Evolutionary conservation across 2,797 vertebrate species (phyloP), one percentile per base, ranked within the genome.

Genomic region (Botia kubotai): DNA sequence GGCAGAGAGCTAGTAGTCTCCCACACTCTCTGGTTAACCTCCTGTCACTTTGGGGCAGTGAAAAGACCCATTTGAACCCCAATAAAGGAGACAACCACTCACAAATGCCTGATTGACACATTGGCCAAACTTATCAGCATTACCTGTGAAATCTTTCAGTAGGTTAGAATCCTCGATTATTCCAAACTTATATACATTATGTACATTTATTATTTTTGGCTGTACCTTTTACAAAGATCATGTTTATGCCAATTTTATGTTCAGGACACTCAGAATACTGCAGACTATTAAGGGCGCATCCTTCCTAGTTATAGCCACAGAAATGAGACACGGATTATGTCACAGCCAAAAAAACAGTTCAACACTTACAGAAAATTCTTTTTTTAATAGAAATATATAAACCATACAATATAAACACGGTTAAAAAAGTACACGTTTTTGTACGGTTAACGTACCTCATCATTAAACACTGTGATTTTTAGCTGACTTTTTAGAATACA

Each of bases 11-110:
- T 46, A n/a, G 76, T 50, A 81, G 58, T 77, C 79, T 85, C 86
- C 79, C 86, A 82, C 81, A 83, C 79, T 81, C 81, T 73, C 74
- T 83, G 69, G 60, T 81, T 86, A 84, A 86, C 86, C 84, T 77
- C 68, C n/a, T 60, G 71, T 53, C 69, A 72, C 77, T 70, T 48
- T 43, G 58, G 60, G 78, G 77, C 39, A 55, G 57, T 0, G n/a
- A 55, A 17, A 26, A 29, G 55, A 83, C 36, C 69, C 21, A 29
- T 77, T 70, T 85, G 63, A 79, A 74, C 68, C 73, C 53, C 19
- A 48, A 43, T 13, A 62, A 85, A 80, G 19, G 26, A 77, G 70
- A 53, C 53, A 69, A 77, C 53, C 26, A 74, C 73, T 72, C 53
- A 48, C 80, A 85, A 77, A 10, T 80, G 81, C 17, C 71, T 62